Base-by-base conservation (phyloP, 2,888 invertebrate species). In the Epistrophe eligans region DNA sequence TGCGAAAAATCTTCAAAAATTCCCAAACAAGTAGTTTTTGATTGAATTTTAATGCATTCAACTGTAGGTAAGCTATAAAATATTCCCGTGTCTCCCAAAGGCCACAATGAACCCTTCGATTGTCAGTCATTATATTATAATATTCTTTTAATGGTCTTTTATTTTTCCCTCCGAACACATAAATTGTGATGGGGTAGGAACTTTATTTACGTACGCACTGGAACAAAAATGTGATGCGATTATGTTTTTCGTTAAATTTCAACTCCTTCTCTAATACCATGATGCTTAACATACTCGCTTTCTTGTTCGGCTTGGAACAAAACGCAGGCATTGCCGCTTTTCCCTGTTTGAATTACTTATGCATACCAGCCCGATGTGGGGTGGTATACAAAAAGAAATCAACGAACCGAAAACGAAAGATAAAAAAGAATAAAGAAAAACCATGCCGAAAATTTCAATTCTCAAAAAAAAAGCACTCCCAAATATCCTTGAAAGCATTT, bases 161-260 rank as follows among this genome's bases (percentile, higher is more conserved):
- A 87, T 87, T 76, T 74, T 66, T 82, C 82, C 71, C 79, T 73
- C 62, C 79, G 50, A 62, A 28, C 17, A 40, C 50, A 70, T 50
- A 52, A 50, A 70, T 38, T 50, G 48, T 35, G 13, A 48, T 40
- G 58, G 64, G 38, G 58, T 74, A 71, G 74, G 57, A 79, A 71
- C 79, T 87, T 74, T 82, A 87, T 82, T 82, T 87, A 82, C 71
- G 79, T 82, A 82, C 87, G 87, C 87, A 87, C 79, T 87, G 87
- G 87, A 79, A 82, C 87, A 82, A 87, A 82, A 87, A 82, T 87
- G 79, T 82, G 74, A 87, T 87, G 87, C 82, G 87, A 87, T 87
- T 87, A 87, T 81, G 72, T 79, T 77, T 72, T 80, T 77, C 80
- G 52, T 82, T 82, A 82, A 72, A 87, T 79, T 79, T 87, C 74